phyloP scores from a whole-genome alignment of 2,113 vertebrate species.

The Ailurus styani region DNA sequence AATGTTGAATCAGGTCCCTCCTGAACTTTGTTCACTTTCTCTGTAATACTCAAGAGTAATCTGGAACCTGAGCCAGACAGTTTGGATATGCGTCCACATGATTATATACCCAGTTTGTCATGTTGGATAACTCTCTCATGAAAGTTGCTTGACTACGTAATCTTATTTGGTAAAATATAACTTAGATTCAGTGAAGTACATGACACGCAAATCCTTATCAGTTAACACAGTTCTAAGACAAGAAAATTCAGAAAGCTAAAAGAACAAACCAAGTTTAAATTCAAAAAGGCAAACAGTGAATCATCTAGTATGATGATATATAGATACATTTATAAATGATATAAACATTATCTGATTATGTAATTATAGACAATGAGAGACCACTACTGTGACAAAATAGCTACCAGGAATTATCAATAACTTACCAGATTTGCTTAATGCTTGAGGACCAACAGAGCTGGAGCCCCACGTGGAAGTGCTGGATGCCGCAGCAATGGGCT shows the following conservation, averaged over 20 bases:
- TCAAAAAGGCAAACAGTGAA: background rate
- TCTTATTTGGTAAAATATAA: background rate
- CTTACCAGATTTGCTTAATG: slow-evolving; percentile 90
- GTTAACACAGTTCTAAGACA: background rate
- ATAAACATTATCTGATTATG: background rate
- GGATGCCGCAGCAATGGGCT: slow-evolving; percentile 81
- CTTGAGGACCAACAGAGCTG: slow-evolving; percentile 83
- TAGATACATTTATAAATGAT: background rate
- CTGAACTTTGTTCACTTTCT: background rate
- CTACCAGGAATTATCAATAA: background rate
- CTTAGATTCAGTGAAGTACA: background rate
- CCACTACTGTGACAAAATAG: background rate
- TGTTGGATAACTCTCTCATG: background rate
- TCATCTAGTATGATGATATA: background rate
- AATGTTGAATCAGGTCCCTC: background rate
- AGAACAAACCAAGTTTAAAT: background rate
- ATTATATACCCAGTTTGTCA: background rate
- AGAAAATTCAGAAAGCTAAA: background rate
- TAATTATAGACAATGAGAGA: background rate
- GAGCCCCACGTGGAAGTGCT: slow-evolving; percentile 84
- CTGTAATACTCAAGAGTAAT: background rate
- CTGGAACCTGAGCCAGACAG: background rate
- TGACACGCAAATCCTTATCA: background rate
- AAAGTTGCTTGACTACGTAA: background rate
- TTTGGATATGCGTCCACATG: background rate